Percentiles rank a stretch among this genome's conserved stretches.
phyloP scores from a whole-genome alignment of 2,888 invertebrate genomes.

The Eucriotettix oculatus region DNA sequence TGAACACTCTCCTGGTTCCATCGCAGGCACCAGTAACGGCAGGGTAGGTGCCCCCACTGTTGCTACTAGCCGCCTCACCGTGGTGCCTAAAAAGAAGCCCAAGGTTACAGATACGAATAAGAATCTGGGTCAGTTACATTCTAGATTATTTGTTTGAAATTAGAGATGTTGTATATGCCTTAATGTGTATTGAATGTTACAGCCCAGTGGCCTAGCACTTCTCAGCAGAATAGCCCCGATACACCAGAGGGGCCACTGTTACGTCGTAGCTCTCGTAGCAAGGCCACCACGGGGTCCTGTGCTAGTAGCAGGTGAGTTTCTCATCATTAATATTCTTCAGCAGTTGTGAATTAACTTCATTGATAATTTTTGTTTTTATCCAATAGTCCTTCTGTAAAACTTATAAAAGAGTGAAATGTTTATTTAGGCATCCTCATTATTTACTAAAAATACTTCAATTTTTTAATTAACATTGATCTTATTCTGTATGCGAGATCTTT shows the following conservation, averaged over 20 bases:
- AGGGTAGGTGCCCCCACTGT: neutral
- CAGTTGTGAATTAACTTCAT: too few species aligned
- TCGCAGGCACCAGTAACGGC: too few species aligned
- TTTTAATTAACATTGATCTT: too few species aligned
- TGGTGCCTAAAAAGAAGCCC: constrained; percentile 14
- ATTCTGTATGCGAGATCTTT: too few species aligned
- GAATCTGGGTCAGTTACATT: constrained; percentile 5
- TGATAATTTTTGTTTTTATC: too few species aligned
- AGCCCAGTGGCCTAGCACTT: constrained; percentile 15
- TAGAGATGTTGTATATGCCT: neutral
- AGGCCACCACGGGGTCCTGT: constrained; percentile 49
- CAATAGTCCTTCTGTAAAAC: too few species aligned
- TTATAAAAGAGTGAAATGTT: too few species aligned
- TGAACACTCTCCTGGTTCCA: constrained; percentile 25
- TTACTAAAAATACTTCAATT: too few species aligned
- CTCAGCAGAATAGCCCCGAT: neutral
- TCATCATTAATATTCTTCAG: too few species aligned
- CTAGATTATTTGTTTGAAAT: neutral
- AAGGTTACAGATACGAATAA: constrained; percentile 9
- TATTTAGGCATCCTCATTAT: too few species aligned
- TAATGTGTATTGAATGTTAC: constrained; percentile 13
- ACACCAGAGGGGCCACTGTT: constrained; percentile 5
- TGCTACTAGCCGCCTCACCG: constrained; percentile 14
- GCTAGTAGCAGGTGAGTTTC: constrained; percentile 25
- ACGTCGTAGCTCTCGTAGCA: constrained; percentile 33